Base-by-base conservation (phyloP, 2,797 vertebrate species). In the Scomberomorus guttatus region DNA sequence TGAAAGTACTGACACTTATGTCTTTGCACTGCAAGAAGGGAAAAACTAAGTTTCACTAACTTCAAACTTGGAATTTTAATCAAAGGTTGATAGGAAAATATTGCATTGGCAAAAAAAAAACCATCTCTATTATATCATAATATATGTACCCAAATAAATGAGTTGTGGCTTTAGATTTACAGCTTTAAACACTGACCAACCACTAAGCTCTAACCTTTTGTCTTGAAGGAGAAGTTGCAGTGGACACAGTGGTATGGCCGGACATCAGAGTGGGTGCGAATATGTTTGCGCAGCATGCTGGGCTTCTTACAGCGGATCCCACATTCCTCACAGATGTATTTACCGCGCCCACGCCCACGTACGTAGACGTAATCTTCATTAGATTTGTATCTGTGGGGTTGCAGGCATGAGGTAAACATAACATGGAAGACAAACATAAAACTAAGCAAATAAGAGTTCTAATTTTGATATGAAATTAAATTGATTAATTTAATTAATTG, bases 191-290 rank as follows among this genome's bases (percentile, higher is more conserved):
- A 56, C 2, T 12, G 10, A 51, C 54, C 1, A 14, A n/a, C 9
- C 39, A 2, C 20, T 20, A 24, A 68, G 72, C 63, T 64, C 93
- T 81, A 20, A 99, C 98, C 98, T 98, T 99, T 99, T 0, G 98
- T 99, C 95, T 99, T 99, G 92, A 99, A 99, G 87, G 98, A 99
- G 84, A 99, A 99, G 93, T 98, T 99, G 93, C 98, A 99, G 93
- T 98, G 97, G 67, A 95, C 94, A 91, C 98, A 99, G 90, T 99
- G 98, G 93, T 98, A 99, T 0, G 98, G 98, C 78, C 98, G 96
- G 46, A 99, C 97, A 72, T 99, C 98, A 0, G 98, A 99, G 85
- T 99, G 98, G 1, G 98, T 99, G 79, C 98, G 97, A 82, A 99
- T 99, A 84, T 99, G 98, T 90, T 99, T 99, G 89, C 98, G 98